Percentiles rank a stretch among this genome's conserved stretches.
Evolutionary conservation across 2,113 vertebrate genomes (phyloP).

Genomic region (Aleadryas rufinucha): DNA sequence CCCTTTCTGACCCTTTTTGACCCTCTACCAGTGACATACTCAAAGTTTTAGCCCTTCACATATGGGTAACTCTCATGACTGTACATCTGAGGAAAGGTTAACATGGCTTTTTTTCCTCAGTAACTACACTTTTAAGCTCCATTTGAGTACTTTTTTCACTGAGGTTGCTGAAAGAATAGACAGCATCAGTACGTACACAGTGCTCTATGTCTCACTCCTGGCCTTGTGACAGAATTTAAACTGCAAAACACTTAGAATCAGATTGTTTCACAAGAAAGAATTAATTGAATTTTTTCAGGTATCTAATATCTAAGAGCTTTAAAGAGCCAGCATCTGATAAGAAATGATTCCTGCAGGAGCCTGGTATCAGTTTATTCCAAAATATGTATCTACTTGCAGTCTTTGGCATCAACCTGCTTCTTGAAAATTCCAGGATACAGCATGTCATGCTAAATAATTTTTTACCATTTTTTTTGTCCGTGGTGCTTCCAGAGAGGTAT

Average conservation of each 20-base stretch:
- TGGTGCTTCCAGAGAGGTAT: not conserved
- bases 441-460: not conserved
- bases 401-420: not conserved
- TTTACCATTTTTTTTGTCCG: not conserved
- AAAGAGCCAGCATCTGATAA: not conserved
- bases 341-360: not conserved
- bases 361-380: not conserved
- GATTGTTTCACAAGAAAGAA: conserved; percentile 38
- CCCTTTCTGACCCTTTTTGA: not conserved
- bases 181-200: not conserved
- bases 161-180: not conserved
- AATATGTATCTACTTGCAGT: not conserved
- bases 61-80: not conserved
- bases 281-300: conserved; percentile 13
- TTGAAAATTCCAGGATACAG: not conserved
- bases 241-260: conserved; percentile 23
- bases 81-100: not conserved
- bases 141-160: not conserved
- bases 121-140: not conserved
- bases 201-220: not conserved
- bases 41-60: not conserved
- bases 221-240: not conserved
- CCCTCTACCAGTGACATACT: not conserved
- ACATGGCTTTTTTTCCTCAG: not conserved
- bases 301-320: conserved; percentile 15